A percentile compares a stretch with the other conserved stretches of the same genome.
Conservation (phyloP, 2,113 vertebrate species). For the Anarrhichthys ocellatus region DNA sequence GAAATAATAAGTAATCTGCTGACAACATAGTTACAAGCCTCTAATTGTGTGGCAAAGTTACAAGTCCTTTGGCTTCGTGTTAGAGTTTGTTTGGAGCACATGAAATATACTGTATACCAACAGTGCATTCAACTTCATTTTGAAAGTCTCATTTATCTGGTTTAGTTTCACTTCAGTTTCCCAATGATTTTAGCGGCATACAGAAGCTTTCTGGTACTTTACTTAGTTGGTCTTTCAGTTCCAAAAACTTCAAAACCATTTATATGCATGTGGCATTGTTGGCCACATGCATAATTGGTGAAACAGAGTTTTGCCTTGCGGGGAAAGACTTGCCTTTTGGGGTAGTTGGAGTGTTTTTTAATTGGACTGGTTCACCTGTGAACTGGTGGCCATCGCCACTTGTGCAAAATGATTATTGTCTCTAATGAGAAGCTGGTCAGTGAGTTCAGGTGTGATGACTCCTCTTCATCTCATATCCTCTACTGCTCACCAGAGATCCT, state of each 20-base stretch:
- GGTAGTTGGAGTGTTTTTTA: background rate
- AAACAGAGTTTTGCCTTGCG: background rate
- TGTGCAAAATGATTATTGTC: constrained; percentile 6
- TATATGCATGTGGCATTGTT: background rate
- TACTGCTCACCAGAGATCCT: background rate
- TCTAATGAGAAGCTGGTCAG: background rate
- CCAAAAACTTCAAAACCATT: background rate
- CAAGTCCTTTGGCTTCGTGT: constrained; percentile 12
- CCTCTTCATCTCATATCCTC: constrained; percentile 8
- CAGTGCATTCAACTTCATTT: background rate
- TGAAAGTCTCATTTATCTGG: constrained; percentile 21
- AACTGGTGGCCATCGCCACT: background rate
- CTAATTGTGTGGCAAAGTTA: background rate
- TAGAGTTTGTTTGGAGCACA: background rate
- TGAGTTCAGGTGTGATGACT: background rate
- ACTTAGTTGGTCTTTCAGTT: background rate
- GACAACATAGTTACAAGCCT: constrained; percentile 20
- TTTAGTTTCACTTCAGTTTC: constrained; percentile 19
- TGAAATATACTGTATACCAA: background rate
- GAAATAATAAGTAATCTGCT: constrained; percentile 10
- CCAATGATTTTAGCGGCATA: constrained; percentile 1
- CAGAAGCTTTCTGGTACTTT: background rate
- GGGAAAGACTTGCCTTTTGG: background rate
- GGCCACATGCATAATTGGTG: background rate
- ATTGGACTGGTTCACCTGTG: constrained; percentile 3